Base-by-base conservation (phyloP, 2,888 invertebrate genomes). In the Acanthopleura granulata region DNA sequence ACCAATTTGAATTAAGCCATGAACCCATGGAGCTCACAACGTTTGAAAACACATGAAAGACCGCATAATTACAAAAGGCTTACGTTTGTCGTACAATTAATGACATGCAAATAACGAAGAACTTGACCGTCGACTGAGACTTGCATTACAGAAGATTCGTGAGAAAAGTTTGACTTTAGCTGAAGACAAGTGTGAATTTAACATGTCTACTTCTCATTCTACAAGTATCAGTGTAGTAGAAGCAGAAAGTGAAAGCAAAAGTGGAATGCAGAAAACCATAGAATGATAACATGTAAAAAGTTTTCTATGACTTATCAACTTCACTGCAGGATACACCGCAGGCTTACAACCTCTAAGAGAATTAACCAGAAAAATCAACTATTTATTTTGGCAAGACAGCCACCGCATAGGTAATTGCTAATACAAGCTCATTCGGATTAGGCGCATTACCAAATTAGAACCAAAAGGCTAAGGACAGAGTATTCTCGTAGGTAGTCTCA, bases 171-270 rank as follows among this genome's bases (percentile, higher is more conserved):
- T 83, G 1, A 83, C 78, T 1, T 29, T 82, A n/a, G 80, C 80
- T 73, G 22, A n/a, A 71, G 75, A 77, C 0, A 82, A 82, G 72
- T 81, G 80, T 74, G 29, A 79, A 74, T 81, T 82, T 70, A 76
- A 75, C 29, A 76, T 81, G 74, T 57, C 73, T 11, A 25, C 80
- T 40, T 11, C 77, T 0, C 11, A 22, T 11, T 78, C 73, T 49
- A 69, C 78, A 22, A 75, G 74, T 29, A 72, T 79, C 15, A 66
- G 72, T 29, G 74, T 73, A n/a, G 40, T 71, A 25, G 66, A 62
- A n/a, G 62, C n/a, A 27, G 18, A 77, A 79, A 50, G 72, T 75
- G 4, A 62, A 62, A 57, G 77, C 77, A 22, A 51, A 75, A 6
- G 29, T 61, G 29, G 50, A 79, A 27, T 74, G 74, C 22, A 62